Base-by-base conservation (phyloP, 2,113 vertebrate species). In the Echinops telfairi region DNA sequence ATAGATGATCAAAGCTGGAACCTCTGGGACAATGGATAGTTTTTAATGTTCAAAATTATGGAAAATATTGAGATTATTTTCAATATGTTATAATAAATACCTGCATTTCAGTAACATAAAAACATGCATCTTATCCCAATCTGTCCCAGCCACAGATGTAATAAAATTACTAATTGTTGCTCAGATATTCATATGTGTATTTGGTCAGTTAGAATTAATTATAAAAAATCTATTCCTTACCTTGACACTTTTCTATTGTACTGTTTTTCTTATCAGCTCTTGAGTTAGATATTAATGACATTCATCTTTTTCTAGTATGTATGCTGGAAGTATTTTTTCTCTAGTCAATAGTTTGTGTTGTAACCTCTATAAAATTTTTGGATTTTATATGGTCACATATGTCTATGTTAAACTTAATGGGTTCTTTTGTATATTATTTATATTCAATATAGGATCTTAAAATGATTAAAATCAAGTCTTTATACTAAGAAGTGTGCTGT, bases 251-350 rank as follows among this genome's bases (percentile, higher is more conserved):
- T 86, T 90, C 23, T 88, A 11, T 62, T 53, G 29, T 83, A 33
- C 6, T 62, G 19, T 73, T 83, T 86, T 27, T 83, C 38, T 84
- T 86, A 92, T 31, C 64, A 89, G 47, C 64, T 88, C 91, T 79
- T 79, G 33, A 73, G 31, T 31, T 92, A 38, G 60, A 85, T 95
- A 93, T 94, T 94, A 57, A 89, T 12, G n/a, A 91, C n/a, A 94
- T 89, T 89, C 60, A 95, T 92, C 90, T 88, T 92, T 66, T 27
- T 86, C 87, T 94, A 15, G 8, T 68, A 31, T 73, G 60, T 40
- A 14, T 85, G 83, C 58, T 86, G 33, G 8, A 79, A 79, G 75
- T 68, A 86, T 53, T 78, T 89, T 70, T 78, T 66, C 27, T 33
- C 16, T 71, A 60, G 36, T 75, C 68, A 62, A 40, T 36, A 92